Conservation (phyloP, 2,888 invertebrate species). For the Dioctria rufipes region DNA sequence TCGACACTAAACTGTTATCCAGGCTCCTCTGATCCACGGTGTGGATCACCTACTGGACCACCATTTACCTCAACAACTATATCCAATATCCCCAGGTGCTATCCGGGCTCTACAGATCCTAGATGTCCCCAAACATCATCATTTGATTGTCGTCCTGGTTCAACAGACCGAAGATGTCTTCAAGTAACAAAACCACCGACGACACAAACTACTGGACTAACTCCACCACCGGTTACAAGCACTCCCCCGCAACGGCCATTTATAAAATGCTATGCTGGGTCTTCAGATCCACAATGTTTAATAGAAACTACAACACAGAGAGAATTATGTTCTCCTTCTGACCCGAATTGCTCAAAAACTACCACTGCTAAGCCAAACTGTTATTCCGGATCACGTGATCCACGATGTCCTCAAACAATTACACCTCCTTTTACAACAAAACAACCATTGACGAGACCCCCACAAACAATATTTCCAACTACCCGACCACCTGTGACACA, state of each 20-base stretch:
- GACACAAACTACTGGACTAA: conserved; percentile 56
- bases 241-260: conserved; percentile 3
- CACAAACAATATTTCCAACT: neutral
- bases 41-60: conserved; percentile 64
- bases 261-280: conserved; percentile 63
- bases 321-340: too few species aligned
- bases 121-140: conserved; percentile 62
- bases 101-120: conserved; percentile 69
- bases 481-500: neutral
- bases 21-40: conserved; percentile 60
- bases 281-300: conserved; percentile 63
- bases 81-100: conserved; percentile 65
- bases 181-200: conserved; percentile 59
- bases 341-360: too few species aligned
- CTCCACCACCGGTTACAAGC: neutral
- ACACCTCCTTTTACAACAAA: conserved; percentile 57
- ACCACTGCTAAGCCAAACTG: conserved; percentile 60
- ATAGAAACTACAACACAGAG: too few species aligned
- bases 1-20: conserved; percentile 65
- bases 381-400: conserved; percentile 68
- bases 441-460: too few species aligned
- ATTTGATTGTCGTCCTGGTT: conserved; percentile 43
- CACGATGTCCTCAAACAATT: conserved; percentile 64
- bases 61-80: conserved; percentile 62
- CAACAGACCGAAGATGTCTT: conserved; percentile 65